Base-by-base conservation (phyloP, 2,113 vertebrate species). In the Diglossa brunneiventris region DNA sequence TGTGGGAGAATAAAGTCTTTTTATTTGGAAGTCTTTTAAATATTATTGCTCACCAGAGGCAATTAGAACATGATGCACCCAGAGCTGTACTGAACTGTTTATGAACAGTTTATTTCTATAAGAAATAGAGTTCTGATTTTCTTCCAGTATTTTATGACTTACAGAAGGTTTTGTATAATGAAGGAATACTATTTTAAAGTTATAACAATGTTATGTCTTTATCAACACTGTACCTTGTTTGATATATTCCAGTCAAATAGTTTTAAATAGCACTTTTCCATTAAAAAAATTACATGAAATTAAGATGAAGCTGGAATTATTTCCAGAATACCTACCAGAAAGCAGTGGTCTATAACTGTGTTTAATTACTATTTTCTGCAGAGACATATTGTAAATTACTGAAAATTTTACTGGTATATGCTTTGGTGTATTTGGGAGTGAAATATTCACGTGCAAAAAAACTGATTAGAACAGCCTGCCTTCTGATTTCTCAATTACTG, bases 1-100 rank as follows among this genome's bases (percentile, higher is more conserved):
- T 20, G 72, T 92, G 75, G 64, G 83, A 89, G 47, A 94, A 37
- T 76, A 84, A 79, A 94, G 21, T 56, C 35, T 67, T 94, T 78
- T 79, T 90, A 87, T 81, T 92, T 87, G 58, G 33, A 82, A 91
- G 44, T 27, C 56, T 70, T 76, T 84, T 73, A 84, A 95, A 86
- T 89, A 69, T 78, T 95, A 63, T 87, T 92, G 35, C 39, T 94
- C 49, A 89, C 22, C 26, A 64, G 69, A 87, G 9, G 10, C 76
- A 92, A 92, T 85, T 85, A 75, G 50, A 87, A 92, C 68, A 81
- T 62, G 37, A 53, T 87, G 70, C 70, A 85, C 49, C 37, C 41
- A 82, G 58, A 64, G 5, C 21, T 53, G 14, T 75, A 61, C n/a
- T 41, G 17, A 78, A 76, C 31, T 53, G n/a, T 72, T 93, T 81